phyloP scores from a whole-genome alignment of 2,113 vertebrate genomes.

The Odocoileus virginianus region DNA sequence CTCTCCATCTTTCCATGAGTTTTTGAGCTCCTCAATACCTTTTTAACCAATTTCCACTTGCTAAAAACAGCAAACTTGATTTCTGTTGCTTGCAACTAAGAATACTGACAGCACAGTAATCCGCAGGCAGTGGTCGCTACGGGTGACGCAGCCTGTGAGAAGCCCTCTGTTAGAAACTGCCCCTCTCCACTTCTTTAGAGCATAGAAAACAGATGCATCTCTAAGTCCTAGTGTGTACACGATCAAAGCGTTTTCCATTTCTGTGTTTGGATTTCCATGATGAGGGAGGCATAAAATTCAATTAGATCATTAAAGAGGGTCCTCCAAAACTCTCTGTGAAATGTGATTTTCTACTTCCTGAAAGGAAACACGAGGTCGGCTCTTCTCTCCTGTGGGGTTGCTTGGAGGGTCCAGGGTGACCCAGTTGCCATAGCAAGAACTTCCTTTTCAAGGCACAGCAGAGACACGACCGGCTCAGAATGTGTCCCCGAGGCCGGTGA shows the following conservation, averaged over 20 bases:
- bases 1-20: background rate
- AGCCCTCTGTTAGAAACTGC: background rate
- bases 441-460: conserved; percentile 14
- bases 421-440: background rate
- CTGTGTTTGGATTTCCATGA: background rate
- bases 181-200: background rate
- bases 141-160: background rate
- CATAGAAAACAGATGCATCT: background rate
- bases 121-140: too few relatives aligned
- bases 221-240: background rate
- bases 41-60: background rate
- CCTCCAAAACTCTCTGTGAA: background rate
- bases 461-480: background rate
- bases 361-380: conserved; percentile 1
- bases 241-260: background rate
- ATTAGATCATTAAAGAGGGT: background rate
- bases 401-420: background rate
- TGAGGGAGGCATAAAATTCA: background rate
- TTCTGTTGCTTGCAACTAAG: background rate
- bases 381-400: background rate
- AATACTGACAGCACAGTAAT: background rate
- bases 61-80: background rate
- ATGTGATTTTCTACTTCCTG: background rate
- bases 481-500: accelerated
- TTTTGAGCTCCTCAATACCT: background rate